Conservation (phyloP, 2,888 invertebrate species). For the Globia sparganii region DNA sequence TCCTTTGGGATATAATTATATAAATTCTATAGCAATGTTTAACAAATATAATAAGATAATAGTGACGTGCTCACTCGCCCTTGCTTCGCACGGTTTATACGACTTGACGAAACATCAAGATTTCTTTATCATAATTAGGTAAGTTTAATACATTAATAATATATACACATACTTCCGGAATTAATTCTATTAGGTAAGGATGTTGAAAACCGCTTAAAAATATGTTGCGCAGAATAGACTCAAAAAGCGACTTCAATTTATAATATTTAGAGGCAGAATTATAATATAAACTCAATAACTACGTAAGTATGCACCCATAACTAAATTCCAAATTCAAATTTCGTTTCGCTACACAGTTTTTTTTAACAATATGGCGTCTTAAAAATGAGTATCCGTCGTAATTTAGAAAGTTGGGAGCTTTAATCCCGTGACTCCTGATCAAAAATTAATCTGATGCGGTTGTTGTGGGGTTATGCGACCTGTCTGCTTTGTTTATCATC, state of each 20-base stretch:
- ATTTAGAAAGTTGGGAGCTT: constrained; percentile 72
- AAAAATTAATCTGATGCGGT: constrained; percentile 72
- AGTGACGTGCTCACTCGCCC: too few species aligned
- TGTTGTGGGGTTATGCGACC: constrained; percentile 24
- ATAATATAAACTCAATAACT: neutral
- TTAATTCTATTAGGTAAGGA: neutral
- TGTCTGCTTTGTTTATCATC: constrained; percentile 20
- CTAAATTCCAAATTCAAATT: constrained; percentile 43
- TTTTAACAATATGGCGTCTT: constrained; percentile 57
- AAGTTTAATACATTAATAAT: neutral
- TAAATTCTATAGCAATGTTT: neutral
- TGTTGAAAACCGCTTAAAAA: neutral
- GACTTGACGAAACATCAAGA: neutral
- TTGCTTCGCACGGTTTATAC: too few species aligned
- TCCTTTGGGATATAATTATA: neutral
- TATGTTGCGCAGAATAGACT: too few species aligned
- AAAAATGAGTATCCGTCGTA: constrained; percentile 71
- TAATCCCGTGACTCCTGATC: constrained; percentile 71
- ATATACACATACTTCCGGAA: neutral
- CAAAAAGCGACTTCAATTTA: too few species aligned
- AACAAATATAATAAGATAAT: neutral
- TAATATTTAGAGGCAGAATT: too few species aligned
- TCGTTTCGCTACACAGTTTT: constrained; percentile 31
- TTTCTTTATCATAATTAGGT: neutral
- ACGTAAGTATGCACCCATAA: neutral